These are phyloP conservation scores for Hydractinia symbiolongicarpus DNA, from an alignment of 30 jellyfish, hydroid and myxozoan genomes.

Conservation along the genomic window DNA sequence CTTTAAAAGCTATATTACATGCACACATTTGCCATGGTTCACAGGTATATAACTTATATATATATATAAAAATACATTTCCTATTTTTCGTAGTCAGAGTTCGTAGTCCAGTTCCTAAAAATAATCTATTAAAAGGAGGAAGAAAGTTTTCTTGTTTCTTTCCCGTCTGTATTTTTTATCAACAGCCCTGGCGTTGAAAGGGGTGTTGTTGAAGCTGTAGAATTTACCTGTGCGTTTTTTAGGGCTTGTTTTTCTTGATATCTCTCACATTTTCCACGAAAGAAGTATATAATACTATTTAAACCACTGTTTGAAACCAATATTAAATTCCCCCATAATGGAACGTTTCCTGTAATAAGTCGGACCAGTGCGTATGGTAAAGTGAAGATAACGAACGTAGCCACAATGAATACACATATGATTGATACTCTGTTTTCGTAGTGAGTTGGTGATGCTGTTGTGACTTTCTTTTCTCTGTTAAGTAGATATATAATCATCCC, in stretches of 20 bases:
- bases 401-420: conserved; percentile 16
- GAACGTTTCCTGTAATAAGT: background rate
- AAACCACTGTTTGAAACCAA: conserved; percentile 10
- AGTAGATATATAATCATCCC: no score
- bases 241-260: background rate
- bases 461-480: no score
- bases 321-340: conserved; percentile 9
- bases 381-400: conserved; percentile 3
- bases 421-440: background rate
- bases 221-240: background rate
- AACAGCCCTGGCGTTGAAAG: background rate
- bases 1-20: no score
- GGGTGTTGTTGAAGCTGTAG: background rate
- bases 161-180: no score
- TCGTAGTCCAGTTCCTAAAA: no score
- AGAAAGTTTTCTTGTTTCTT: no score
- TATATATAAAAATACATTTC: no score
- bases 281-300: conserved; percentile 21
- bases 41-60: no score
- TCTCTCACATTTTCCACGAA: conserved; percentile 20
- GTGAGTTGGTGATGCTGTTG: background rate
- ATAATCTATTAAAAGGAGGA: no score
- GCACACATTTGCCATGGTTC: no score
- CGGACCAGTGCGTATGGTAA: conserved; percentile 14
- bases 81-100: no score